phyloP scores from a whole-genome alignment of 1,140 invertebrate genomes.

The Teleogryllus occipitalis region DNA sequence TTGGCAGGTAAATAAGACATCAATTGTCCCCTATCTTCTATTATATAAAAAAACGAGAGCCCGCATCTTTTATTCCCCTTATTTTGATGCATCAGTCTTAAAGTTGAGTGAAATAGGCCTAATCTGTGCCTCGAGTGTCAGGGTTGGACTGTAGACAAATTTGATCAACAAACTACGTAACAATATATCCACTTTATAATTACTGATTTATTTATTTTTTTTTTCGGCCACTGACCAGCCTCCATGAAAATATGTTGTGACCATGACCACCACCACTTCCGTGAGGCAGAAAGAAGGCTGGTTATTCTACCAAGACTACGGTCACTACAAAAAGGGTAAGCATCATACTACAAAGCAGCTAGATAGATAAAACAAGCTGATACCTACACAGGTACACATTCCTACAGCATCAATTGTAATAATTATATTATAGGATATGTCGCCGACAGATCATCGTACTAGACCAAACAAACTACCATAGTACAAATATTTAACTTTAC shows the following conservation, averaged over 20 bases:
- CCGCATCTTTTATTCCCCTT: conserved; percentile 14
- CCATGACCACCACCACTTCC: neutral
- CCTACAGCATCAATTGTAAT: neutral
- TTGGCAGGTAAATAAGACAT: conserved; percentile 21
- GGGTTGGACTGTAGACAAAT: conserved; percentile 13
- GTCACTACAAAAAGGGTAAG: conserved; percentile 4
- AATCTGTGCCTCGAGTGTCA: conserved; percentile 19
- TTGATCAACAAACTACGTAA: conserved; percentile 11
- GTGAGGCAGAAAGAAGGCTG: neutral
- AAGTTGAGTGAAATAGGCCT: conserved; percentile 24
- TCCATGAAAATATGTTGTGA: conserved; percentile 5
- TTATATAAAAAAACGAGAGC: conserved; percentile 19
- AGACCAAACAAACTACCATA: conserved; percentile 4
- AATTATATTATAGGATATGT: conserved; percentile 6
- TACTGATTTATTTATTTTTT: neutral
- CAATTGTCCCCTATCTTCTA: conserved; percentile 13
- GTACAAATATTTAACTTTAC: conserved; percentile 12
- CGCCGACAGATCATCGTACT: neutral
- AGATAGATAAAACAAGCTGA: conserved; percentile 1
- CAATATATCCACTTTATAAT: conserved; percentile 9
- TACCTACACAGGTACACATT: conserved; percentile 4
- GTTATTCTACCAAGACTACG: conserved; percentile 1
- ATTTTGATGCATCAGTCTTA: conserved; percentile 25
- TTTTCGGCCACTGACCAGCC: neutral
- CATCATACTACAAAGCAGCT: conserved; percentile 4